Evolutionary conservation across 2,113 vertebrate genomes (phyloP).

Genomic region (Baryphthengus martii): DNA sequence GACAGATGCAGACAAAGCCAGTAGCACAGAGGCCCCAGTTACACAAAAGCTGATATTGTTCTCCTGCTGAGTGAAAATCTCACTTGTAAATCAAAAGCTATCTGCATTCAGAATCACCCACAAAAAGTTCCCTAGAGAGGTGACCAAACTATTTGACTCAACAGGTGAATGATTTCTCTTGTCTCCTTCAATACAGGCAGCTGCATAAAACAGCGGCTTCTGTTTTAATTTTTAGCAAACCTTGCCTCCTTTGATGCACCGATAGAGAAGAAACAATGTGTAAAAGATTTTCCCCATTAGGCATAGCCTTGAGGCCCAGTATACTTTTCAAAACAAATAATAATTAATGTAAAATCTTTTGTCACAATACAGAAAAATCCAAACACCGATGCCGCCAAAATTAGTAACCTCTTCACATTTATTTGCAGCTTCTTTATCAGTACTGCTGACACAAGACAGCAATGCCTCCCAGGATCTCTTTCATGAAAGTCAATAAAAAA

Average conservation of each 20-base stretch:
- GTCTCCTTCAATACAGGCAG: neutral
- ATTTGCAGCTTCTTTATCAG: neutral
- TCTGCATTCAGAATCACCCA: conserved; percentile 69
- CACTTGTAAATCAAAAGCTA: conserved; percentile 69
- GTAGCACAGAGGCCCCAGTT: conserved; percentile 22
- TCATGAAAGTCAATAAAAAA: neutral
- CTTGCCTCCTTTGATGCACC: neutral
- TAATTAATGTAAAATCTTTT: neutral
- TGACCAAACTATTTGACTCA: neutral
- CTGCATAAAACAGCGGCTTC: neutral
- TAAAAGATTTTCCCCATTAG: neutral
- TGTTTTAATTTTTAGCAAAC: neutral
- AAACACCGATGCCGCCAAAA: neutral
- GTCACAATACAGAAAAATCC: neutral
- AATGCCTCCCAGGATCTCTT: neutral
- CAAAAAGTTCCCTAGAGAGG: conserved; percentile 30
- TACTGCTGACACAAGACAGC: neutral
- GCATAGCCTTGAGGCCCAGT: neutral
- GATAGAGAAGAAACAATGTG: neutral
- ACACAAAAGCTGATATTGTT: conserved; percentile 78
- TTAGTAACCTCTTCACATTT: neutral
- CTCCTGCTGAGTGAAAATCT: conserved; percentile 50
- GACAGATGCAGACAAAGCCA: conserved; percentile 36
- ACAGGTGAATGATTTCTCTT: neutral
- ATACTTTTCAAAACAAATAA: neutral